phyloP scores from a whole-genome alignment of 2,888 invertebrate species.

The Drosophila anomalata region DNA sequence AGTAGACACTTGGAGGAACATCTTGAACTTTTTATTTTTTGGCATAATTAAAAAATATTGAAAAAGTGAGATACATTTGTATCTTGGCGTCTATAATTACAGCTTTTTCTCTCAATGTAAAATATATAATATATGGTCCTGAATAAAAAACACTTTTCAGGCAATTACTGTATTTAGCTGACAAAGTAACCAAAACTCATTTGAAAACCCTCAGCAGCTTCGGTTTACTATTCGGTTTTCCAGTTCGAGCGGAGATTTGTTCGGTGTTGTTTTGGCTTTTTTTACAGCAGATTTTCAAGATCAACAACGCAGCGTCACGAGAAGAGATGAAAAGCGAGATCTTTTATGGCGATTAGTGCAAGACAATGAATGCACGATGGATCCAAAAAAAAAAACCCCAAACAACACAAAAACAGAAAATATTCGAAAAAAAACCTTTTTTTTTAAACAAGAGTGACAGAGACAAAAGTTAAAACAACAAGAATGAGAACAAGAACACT shows the following conservation, averaged over 20 bases:
- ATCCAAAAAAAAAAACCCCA: slow-evolving; percentile 48
- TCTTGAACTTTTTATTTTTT: neutral
- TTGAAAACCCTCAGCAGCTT: slow-evolving; percentile 48
- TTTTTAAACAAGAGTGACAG: slow-evolving; percentile 50
- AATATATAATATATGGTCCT: neutral
- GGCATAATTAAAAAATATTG: no score
- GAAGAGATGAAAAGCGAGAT: slow-evolving; percentile 77
- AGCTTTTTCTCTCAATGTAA: neutral
- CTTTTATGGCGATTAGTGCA: slow-evolving; percentile 68
- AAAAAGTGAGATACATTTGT: neutral
- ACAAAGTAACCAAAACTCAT: slow-evolving; percentile 42
- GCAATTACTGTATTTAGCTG: slow-evolving; percentile 27
- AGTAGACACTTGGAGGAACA: slow-evolving; percentile 51
- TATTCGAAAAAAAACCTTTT: slow-evolving; percentile 39
- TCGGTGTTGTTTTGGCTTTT: slow-evolving; percentile 20
- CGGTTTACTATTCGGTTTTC: slow-evolving; percentile 58
- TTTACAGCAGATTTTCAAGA: slow-evolving; percentile 69
- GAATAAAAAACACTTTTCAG: neutral
- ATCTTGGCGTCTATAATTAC: no score
- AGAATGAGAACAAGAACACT: slow-evolving; percentile 77
- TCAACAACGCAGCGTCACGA: slow-evolving; percentile 78
- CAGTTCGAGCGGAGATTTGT: slow-evolving; percentile 39
- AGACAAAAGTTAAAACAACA: slow-evolving; percentile 51
- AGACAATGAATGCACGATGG: slow-evolving; percentile 78
- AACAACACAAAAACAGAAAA: slow-evolving; percentile 48